These are phyloP conservation scores for Oscheius sp. DNA, from an alignment of 2,888 invertebrate genomes.

Conservation along the genomic window DNA sequence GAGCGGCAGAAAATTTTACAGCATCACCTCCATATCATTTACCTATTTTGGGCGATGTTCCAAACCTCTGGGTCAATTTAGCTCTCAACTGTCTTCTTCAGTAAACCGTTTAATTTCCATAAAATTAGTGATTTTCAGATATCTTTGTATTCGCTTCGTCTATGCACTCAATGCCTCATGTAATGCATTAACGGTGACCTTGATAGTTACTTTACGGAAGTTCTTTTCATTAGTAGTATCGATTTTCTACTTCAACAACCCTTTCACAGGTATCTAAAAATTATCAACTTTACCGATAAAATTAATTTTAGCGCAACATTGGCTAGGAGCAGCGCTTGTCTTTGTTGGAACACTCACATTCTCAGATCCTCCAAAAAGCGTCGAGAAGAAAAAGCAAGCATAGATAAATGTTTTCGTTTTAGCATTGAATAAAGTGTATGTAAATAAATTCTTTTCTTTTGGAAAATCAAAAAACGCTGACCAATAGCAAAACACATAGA, in stretches of 20 bases:
- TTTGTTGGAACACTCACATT: constrained; percentile 93
- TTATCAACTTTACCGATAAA: background rate
- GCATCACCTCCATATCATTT: constrained; percentile 64
- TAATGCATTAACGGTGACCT: constrained; percentile 84
- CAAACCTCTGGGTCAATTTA: constrained; percentile 68
- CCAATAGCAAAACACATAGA: no score
- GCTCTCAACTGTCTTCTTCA: constrained; percentile 62
- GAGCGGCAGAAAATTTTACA: constrained; percentile 83
- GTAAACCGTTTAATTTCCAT: constrained; percentile 44
- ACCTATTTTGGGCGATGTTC: constrained; percentile 28
- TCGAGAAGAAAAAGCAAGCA: constrained; percentile 28
- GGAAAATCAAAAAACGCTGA: no score
- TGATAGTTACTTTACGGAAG: constrained; percentile 94
- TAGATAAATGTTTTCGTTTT: no score
- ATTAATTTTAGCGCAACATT: constrained; percentile 49
- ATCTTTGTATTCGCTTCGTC: constrained; percentile 92
- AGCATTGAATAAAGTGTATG: no score
- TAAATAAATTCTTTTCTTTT: no score
- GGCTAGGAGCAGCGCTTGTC: constrained; percentile 78
- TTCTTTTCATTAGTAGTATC: constrained; percentile 95
- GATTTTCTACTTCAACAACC: constrained; percentile 90
- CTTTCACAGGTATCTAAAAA: constrained; percentile 80
- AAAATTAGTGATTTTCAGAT: constrained; percentile 75
- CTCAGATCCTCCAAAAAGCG: constrained; percentile 78
- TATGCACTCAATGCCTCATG: constrained; percentile 89